Evolutionary conservation across 2,797 vertebrate species (phyloP), one percentile per base, ranked within the genome.

Genomic region (Halcyon chelicuti): DNA sequence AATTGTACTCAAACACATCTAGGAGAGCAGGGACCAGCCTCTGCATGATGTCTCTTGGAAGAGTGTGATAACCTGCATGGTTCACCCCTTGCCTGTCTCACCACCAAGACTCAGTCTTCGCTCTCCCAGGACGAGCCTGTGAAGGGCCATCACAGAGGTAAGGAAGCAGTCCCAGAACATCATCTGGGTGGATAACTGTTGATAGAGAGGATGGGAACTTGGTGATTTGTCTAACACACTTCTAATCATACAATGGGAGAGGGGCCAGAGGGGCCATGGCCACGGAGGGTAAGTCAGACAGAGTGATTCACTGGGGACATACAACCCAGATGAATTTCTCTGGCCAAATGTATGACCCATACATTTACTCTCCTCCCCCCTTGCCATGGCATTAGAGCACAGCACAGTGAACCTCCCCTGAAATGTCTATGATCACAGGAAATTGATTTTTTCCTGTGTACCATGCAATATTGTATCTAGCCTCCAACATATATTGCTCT

Each of bases 1-100:
- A 84, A 9, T 2, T 77, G 65, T 22, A 26, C 65, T 66, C 22
- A 60, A 51, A 25, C 26, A 33, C 10, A 42, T 42, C 14, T 49
- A 35, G n/a, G 7, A 23, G 12, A 84, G 12, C 9, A 51, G 39
- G 11, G 9, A 51, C 8, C 37, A 66, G 23, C 15, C 49, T 12
- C 42, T 84, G 63, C 1, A 1, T 39, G 10, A 54, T 35, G 31
- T 16, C 28, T 47, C 47, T 37, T 67, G 37, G 26, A 76, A 35
- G 25, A 15, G 62, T 4, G 2, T 0, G 1, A 49, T 11, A 52
- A 58, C 9, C 39, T 54, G 18, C 51, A 26, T 15, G 12, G 12
- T 71, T 79, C 46, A 18, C 22, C 14, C 19, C 17, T 74, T 63
- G 39, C 28, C 23, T 52, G 10, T 49, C 25, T 39, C 35, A n/a